Conservation (phyloP, 1,140 invertebrate genomes). For the Homarus americanus region DNA sequence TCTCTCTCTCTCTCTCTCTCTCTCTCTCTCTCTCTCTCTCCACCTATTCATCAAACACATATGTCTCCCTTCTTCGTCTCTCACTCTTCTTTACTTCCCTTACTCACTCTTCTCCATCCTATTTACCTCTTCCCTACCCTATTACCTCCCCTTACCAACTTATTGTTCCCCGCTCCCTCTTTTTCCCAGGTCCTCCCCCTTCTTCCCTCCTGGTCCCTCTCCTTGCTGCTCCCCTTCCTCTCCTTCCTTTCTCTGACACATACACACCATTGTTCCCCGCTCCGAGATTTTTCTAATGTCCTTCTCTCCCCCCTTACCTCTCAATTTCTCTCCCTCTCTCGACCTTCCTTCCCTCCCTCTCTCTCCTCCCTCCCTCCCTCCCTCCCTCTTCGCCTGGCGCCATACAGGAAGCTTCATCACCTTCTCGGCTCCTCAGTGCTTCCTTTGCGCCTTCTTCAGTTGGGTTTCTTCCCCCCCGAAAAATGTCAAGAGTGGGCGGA, state of each 20-base stretch:
- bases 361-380: not conserved
- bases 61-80: too few relatives aligned
- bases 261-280: not conserved
- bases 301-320: constrained; percentile 1
- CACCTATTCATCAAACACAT: not conserved
- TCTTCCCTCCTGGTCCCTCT: not conserved
- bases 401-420: not conserved
- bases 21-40: not conserved
- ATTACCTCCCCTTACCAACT: too few relatives aligned
- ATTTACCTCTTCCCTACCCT: too few relatives aligned
- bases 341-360: not conserved
- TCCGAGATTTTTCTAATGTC: too few relatives aligned
- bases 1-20: too few relatives aligned
- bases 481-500: not conserved
- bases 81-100: too few relatives aligned
- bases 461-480: not conserved
- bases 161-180: not conserved
- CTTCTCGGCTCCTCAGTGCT: not conserved
- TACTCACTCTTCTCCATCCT: too few relatives aligned
- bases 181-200: not conserved
- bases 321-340: not conserved
- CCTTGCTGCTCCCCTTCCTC: not conserved
- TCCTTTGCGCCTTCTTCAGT: not conserved
- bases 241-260: not conserved
- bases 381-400: not conserved